Evolutionary conservation across 2,113 vertebrate species (phyloP).

Genomic region (Pteropus alecto): DNA sequence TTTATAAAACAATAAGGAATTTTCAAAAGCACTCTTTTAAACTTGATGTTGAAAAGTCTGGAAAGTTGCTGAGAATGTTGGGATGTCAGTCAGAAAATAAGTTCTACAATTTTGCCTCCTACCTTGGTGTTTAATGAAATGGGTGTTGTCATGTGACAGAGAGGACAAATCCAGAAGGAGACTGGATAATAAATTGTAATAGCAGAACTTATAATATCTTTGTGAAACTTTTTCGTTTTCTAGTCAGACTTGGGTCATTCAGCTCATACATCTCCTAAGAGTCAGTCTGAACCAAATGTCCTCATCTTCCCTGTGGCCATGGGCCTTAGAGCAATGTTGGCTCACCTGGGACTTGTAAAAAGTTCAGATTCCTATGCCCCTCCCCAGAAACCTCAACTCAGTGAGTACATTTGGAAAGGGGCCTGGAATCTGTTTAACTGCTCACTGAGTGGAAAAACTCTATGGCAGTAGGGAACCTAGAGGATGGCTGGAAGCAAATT

Average conservation of each 20-base stretch:
- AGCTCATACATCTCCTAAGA: too few relatives aligned
- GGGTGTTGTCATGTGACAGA: background rate
- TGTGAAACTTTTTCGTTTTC: background rate
- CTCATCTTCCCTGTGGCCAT: background rate
- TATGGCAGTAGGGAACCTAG: background rate
- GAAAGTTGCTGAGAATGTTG: background rate
- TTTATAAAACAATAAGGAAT: background rate
- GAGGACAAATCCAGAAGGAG: background rate
- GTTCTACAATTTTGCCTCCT: background rate
- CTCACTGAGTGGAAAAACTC: background rate
- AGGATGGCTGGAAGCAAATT: background rate
- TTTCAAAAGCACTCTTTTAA: background rate
- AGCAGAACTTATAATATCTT: background rate
- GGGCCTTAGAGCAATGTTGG: background rate
- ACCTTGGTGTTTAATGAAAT: background rate
- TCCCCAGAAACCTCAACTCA: background rate
- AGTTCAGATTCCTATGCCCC: background rate
- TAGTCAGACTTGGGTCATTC: background rate
- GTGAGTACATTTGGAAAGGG: background rate
- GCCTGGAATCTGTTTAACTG: background rate
- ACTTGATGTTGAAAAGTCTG: background rate
- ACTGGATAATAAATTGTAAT: background rate
- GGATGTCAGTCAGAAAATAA: background rate
- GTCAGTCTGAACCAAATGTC: background rate
- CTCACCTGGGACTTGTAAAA: background rate